These are phyloP conservation scores for Nyctereutes procyonoides DNA, from an alignment of 2,113 vertebrate genomes.

Conservation along the genomic window DNA sequence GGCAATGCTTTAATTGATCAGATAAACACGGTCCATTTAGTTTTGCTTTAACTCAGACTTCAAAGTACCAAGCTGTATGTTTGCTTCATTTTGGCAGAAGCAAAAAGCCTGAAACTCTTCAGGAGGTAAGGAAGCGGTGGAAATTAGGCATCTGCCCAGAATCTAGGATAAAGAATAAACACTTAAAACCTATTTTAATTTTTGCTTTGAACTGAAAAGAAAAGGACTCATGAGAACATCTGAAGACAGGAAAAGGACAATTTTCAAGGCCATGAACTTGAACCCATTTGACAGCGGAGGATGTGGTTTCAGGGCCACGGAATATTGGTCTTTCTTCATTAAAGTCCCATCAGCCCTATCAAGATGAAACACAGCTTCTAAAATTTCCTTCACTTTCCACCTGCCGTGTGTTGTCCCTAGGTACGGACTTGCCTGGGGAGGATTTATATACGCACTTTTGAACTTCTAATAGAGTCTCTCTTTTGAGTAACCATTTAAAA, in stretches of 20 bases:
- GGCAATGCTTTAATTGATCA: conserved; percentile 78
- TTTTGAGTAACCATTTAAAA: conserved; percentile 63
- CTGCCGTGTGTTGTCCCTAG: neutral
- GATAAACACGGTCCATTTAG: conserved; percentile 81
- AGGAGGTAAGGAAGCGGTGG: conserved; percentile 75
- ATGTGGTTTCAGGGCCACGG: neutral
- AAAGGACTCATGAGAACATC: conserved; percentile 34
- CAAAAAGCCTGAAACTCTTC: conserved; percentile 70
- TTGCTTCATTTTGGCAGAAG: conserved; percentile 80
- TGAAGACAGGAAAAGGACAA: conserved; percentile 59
- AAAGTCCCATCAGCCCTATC: neutral
- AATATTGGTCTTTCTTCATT: neutral
- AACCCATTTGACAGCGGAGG: conserved; percentile 32
- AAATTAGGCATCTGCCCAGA: conserved; percentile 79
- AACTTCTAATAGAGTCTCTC: conserved; percentile 59
- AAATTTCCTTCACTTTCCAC: neutral
- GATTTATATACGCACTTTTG: conserved; percentile 17
- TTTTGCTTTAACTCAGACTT: conserved; percentile 80
- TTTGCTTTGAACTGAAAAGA: conserved; percentile 71
- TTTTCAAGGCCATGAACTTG: conserved; percentile 44
- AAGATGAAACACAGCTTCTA: conserved; percentile 48
- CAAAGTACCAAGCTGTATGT: conserved; percentile 70
- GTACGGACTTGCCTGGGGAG: neutral
- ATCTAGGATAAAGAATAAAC: conserved; percentile 76
- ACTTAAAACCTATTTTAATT: conserved; percentile 73